Percentiles rank a stretch among this genome's conserved stretches.
Evolutionary conservation across 2,797 vertebrate genomes (phyloP).

Genomic region (Argyrosomus regius): DNA sequence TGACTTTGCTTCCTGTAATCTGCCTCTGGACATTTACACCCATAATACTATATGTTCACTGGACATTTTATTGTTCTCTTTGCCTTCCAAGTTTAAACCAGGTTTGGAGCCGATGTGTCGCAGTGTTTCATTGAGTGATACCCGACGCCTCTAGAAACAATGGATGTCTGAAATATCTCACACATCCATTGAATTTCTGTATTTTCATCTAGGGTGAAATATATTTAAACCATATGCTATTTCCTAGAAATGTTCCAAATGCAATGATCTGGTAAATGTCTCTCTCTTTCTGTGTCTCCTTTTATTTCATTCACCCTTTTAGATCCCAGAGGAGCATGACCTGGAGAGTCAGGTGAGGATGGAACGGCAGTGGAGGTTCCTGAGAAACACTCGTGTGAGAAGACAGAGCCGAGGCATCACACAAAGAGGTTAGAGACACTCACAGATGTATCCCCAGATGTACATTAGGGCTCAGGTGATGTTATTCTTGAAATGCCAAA

Average conservation of each 20-base stretch:
- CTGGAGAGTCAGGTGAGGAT: slow-evolving; percentile 95
- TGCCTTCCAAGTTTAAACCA: background rate
- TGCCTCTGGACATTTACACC: background rate
- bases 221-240: background rate
- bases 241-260: background rate
- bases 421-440: slow-evolving; percentile 88
- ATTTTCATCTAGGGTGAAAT: background rate
- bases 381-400: slow-evolving; percentile 91
- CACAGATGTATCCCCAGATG: background rate
- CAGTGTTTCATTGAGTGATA: background rate
- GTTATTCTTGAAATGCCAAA: background rate
- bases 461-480: background rate
- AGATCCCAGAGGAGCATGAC: slow-evolving; percentile 98
- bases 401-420: slow-evolving; percentile 92
- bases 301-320: background rate
- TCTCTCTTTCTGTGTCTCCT: background rate
- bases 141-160: background rate
- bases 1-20: background rate
- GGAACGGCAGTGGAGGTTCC: slow-evolving; percentile 96
- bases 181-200: background rate
- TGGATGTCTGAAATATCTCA: background rate
- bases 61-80: no score
- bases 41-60: background rate
- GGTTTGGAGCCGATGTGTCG: background rate
- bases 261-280: background rate